Base-by-base conservation (phyloP, 2,113 vertebrate genomes). In the Dasypus novemcinctus region DNA sequence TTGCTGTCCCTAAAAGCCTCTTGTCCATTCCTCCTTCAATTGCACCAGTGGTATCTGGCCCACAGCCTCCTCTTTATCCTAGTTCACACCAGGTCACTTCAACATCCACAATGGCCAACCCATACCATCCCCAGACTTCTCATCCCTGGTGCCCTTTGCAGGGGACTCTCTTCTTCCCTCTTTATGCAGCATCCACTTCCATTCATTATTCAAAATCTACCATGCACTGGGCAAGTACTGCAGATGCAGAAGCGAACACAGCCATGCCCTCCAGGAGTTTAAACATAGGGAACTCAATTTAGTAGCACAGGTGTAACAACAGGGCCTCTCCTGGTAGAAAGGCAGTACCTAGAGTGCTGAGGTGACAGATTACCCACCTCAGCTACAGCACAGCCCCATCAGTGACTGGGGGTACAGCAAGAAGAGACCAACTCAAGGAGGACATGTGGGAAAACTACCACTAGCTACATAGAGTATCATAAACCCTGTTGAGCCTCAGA, bases 221-320 rank as follows among this genome's bases (percentile, higher is more conserved):
- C 5, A 0, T 29, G n/a, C 49, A 3, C 25, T 54, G 41, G 13
- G 4, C 1, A 12, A 14, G 7, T 8, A 41, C 52, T 64, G 12
- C 9, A 13, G 21, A 36, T 33, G 8, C 31, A 0, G 0, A 75
- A 74, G 4, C 54, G 31, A 92, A 43, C 11, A 64, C 27, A 20
- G 71, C 20, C n/a, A 33, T 49, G 13, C 21, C 36, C 25, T 52
- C 12, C 6, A 52, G 61, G 33, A 49, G 36, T 29, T 49, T 49
- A 27, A 2, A 91, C 8, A 14, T 1, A 12, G 54, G 38, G 14
- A 43, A 13, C 36, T 46, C 13, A 20, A 2, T 31, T 75, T 79
- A 6, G 57, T 29, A 20, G 9, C 27, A 68, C 89, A 46, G 33
- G 20, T 38, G 18, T 2, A 3, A 21, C 20, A 38, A 38, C 4